These are phyloP conservation scores for Tortrix viridana DNA, from an alignment of 2,888 invertebrate species.

Conservation along the genomic window DNA sequence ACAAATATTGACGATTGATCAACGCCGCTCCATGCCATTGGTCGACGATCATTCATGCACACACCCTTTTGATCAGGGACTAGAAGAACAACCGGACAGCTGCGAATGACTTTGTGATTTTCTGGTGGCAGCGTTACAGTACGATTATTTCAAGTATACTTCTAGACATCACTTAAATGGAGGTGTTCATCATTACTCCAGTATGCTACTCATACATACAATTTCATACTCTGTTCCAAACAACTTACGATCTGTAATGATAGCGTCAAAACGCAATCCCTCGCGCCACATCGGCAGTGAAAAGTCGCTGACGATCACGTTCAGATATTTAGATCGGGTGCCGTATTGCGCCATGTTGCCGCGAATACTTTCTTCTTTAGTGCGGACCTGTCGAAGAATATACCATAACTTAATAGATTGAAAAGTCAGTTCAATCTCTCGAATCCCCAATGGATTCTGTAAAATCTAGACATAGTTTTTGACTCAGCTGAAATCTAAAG, in stretches of 20 bases:
- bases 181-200: background rate
- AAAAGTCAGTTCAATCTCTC: background rate
- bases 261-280: conserved; percentile 91
- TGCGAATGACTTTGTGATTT: too few relatives aligned
- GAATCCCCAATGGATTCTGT: conserved; percentile 29
- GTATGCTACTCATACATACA: background rate
- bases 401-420: background rate
- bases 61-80: too few relatives aligned
- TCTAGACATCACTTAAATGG: too few relatives aligned
- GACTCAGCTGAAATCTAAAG: too few relatives aligned
- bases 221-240: background rate
- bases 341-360: conserved; percentile 96
- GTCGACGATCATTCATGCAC: too few relatives aligned
- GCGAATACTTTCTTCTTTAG: conserved; percentile 93
- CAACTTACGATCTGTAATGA: conserved; percentile 96
- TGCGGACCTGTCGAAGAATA: conserved; percentile 77
- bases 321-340: conserved; percentile 89
- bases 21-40: too few relatives aligned
- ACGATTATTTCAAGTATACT: too few relatives aligned
- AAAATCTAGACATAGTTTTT: too few relatives aligned
- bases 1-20: too few relatives aligned
- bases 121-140: too few relatives aligned
- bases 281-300: conserved; percentile 91
- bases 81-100: too few relatives aligned
- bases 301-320: conserved; percentile 96